Percentiles rank a stretch among this genome's conserved stretches.
These are phyloP conservation scores for Plagiodera versicolora DNA, from an alignment of 2,888 invertebrate genomes.

Conservation along the genomic window DNA sequence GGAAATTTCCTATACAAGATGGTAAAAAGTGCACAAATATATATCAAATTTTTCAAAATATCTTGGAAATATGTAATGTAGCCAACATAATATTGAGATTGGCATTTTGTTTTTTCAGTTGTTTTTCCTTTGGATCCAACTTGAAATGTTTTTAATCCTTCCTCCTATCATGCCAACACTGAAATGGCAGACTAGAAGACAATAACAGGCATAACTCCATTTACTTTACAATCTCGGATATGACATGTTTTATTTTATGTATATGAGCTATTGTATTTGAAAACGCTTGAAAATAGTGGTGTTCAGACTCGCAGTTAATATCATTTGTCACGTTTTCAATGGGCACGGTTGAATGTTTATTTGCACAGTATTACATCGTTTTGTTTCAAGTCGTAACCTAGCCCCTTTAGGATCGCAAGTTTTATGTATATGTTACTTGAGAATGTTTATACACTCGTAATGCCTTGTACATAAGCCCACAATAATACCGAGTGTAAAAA, in stretches of 20 bases:
- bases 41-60: no score
- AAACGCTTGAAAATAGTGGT: not conserved
- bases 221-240: not conserved
- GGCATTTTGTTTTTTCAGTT: no score
- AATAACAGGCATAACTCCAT: not conserved
- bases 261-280: slow-evolving; percentile 1
- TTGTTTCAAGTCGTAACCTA: slow-evolving; percentile 1
- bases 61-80: no score
- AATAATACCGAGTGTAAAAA: not conserved
- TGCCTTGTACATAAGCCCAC: slow-evolving; percentile 1
- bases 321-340: slow-evolving; percentile 1
- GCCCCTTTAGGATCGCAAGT: slow-evolving; percentile 1
- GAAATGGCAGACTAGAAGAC: not conserved
- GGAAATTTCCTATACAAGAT: no score
- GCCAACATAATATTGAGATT: no score
- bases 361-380: slow-evolving; percentile 1
- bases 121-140: no score
- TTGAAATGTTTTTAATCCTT: not conserved
- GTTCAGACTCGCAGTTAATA: not conserved
- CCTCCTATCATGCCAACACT: not conserved
- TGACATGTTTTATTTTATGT: slow-evolving; percentile 1
- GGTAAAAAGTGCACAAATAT: no score
- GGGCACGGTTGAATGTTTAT: not conserved
- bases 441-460: slow-evolving; percentile 1
- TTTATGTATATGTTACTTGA: not conserved